These are phyloP conservation scores for Gallinago jamesoni DNA, from an alignment of 2,113 vertebrate species.

Conservation along the genomic window DNA sequence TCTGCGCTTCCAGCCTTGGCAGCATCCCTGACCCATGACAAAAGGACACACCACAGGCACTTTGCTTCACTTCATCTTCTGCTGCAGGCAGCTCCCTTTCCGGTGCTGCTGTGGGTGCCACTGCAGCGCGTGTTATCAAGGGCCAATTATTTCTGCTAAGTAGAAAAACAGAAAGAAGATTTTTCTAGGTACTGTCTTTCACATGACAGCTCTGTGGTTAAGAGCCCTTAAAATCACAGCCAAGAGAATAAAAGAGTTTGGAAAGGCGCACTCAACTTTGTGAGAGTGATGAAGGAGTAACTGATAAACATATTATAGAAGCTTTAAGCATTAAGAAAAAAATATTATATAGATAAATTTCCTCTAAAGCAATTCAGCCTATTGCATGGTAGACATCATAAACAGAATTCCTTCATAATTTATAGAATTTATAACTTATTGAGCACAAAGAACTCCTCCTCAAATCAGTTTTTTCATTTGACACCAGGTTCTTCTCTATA, in stretches of 20 bases:
- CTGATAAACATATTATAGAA: background rate
- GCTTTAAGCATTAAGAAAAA: background rate
- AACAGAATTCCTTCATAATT: background rate
- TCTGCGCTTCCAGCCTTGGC: background rate
- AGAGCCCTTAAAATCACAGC: background rate
- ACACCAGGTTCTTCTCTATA: constrained; percentile 26
- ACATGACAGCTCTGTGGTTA: background rate
- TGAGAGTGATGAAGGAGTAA: background rate
- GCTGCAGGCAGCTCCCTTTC: background rate
- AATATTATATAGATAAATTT: background rate
- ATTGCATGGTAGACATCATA: background rate
- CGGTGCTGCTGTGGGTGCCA: background rate
- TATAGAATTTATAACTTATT: background rate
- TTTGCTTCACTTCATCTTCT: background rate
- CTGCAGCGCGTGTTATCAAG: background rate
- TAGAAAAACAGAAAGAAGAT: background rate
- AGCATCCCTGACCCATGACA: background rate
- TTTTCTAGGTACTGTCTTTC: background rate
- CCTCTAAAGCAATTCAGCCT: background rate
- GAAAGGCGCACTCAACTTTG: background rate
- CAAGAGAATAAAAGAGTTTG: background rate
- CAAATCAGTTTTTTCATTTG: constrained; percentile 6
- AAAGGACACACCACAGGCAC: background rate
- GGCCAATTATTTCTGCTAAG: background rate
- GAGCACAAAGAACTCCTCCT: background rate